Base-by-base conservation (phyloP, 2,797 vertebrate genomes). In the Pelochelys cantorii region DNA sequence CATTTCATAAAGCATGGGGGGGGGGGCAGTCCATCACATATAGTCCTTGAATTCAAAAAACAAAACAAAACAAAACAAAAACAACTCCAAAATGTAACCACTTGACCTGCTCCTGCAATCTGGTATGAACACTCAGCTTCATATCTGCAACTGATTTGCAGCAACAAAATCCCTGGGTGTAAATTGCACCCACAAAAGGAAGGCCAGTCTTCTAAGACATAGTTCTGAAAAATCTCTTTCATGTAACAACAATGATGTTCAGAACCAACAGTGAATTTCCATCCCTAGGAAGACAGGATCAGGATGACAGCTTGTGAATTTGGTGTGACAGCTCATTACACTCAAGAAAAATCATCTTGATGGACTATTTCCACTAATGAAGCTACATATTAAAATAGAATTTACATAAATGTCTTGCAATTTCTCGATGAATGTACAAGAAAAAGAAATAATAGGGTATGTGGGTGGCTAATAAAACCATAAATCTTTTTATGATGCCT, bases 381-480 rank as follows among this genome's bases (percentile, higher is more conserved):
- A 90, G 14, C 34, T 84, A 83, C 34, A 75, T 37, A 71, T 4
- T 53, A 12, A 62, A 89, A 17, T 65, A 7, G 81, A 22, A 42
- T 17, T 83, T 34, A 79, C 2, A 88, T 14, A 83, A 57, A 11
- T 17, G 7, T 15, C 56, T 71, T 25, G 3, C 0, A 0, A 0
- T 83, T 85, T 52, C 1, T 80, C 62, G 78, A 10, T 23, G 27
- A 78, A 79, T 77, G 5, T 62, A 3, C 54, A 56, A 29, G 62
- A 62, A 86, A 65, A 8, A 12, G 5, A 48, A 31, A 37, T 65
- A 31, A 68, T 37, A 71, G 18, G n/a, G n/a, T 11, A 11, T 37
- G n/a, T 71, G 2, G n/a, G 65, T 37, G 65, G 18, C n/a, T 71
- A 71, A 71, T 71, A 22, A 71, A 71, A 37, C 17, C 9, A 37